Conservation (phyloP, 2,888 invertebrate genomes). For the Xestia c-nigrum region DNA sequence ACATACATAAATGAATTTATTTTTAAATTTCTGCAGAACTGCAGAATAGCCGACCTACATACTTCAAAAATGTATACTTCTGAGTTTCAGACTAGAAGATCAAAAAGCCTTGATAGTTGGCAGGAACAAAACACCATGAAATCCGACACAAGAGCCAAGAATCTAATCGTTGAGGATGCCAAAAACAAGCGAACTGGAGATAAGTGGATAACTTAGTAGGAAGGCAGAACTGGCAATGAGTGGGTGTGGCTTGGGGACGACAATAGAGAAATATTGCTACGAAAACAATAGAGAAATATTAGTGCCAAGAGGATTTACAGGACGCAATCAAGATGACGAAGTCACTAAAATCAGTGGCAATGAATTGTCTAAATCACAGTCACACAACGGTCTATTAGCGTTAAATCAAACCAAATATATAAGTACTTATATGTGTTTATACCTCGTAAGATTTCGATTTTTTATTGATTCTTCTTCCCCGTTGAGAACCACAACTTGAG, state of each 20-base stretch:
- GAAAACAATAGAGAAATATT: not conserved
- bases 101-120: constrained; percentile 18
- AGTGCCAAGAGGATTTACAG: not conserved
- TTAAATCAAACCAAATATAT: not conserved
- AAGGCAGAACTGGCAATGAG: constrained; percentile 14
- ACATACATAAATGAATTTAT: not conserved
- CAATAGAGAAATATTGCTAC: not conserved
- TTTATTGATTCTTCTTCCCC: not conserved
- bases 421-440: not conserved
- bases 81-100: not conserved
- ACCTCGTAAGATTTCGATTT: not conserved
- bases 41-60: not conserved
- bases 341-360: not conserved
- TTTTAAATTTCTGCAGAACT: not conserved
- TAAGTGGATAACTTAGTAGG: constrained; percentile 42
- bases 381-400: not conserved
- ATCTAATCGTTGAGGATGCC: constrained; percentile 39
- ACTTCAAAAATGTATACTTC: not conserved
- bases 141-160: constrained; percentile 31
- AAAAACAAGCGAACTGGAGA: constrained; percentile 35
- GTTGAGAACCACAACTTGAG: not conserved
- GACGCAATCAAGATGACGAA: constrained; percentile 1
- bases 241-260: not conserved
- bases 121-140: constrained; percentile 27
- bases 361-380: not conserved